A percentile compares a stretch with the other conserved stretches of the same genome.
phyloP scores from a whole-genome alignment of 2,888 invertebrate species.

The Latrodectus hesperus region DNA sequence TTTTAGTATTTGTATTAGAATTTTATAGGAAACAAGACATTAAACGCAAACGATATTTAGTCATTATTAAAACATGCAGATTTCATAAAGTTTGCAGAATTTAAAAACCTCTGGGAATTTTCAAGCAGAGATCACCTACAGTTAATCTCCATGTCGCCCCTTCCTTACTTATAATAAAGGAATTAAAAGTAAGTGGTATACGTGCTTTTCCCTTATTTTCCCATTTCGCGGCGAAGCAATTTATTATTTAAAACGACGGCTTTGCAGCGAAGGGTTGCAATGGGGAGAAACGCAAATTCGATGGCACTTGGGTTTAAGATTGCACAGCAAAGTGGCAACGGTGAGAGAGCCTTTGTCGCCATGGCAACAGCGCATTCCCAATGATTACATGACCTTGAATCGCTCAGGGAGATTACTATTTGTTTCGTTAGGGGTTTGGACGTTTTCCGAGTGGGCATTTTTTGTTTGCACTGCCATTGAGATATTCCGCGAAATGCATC shows the following conservation, averaged over 20 bases:
- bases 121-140: too few relatives aligned
- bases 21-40: too few relatives aligned
- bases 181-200: neutral
- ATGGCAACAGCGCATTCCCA: slow-evolving; percentile 38
- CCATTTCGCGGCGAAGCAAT: neutral
- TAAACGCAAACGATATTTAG: too few relatives aligned
- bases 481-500: too few relatives aligned
- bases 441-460: too few relatives aligned
- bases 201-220: neutral
- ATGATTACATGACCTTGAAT: slow-evolving; percentile 52
- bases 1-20: too few relatives aligned
- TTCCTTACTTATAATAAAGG: neutral
- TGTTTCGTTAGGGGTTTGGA: slow-evolving; percentile 19
- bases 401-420: slow-evolving; percentile 19
- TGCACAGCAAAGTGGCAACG: neutral
- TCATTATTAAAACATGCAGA: too few relatives aligned
- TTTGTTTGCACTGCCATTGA: too few relatives aligned
- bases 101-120: too few relatives aligned
- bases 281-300: neutral
- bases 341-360: slow-evolving; percentile 1
- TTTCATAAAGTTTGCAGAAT: too few relatives aligned
- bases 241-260: slow-evolving; percentile 3
- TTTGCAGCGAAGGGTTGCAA: neutral
- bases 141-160: too few relatives aligned
- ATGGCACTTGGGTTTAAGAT: neutral